Percentiles rank a stretch among this genome's conserved stretches.
Evolutionary conservation across 2,113 vertebrate genomes (phyloP).

Genomic region (Dipodomys stephensi): DNA sequence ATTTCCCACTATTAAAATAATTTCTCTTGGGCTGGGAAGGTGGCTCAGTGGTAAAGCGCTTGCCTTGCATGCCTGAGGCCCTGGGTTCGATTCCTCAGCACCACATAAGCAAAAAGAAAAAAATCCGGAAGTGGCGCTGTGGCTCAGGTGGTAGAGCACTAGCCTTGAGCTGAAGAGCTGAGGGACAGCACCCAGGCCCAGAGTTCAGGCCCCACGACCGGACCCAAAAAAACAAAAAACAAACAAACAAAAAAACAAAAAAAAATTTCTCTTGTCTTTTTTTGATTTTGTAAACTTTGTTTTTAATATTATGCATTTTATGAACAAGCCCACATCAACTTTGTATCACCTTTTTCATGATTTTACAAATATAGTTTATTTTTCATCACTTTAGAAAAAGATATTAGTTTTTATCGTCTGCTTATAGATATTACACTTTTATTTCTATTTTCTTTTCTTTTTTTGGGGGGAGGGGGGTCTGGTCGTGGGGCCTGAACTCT

Average conservation of each 20-base stretch:
- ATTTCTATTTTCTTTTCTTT: neutral
- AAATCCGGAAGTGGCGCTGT: too few species aligned
- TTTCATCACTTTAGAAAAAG: slow-evolving; percentile 15
- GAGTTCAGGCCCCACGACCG: too few species aligned
- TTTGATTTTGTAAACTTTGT: neutral
- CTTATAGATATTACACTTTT: neutral
- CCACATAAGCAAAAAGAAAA: too few species aligned
- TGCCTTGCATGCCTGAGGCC: too few species aligned
- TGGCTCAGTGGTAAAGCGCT: too few species aligned
- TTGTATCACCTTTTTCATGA: neutral
- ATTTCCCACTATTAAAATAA: neutral
- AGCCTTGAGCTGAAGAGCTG: too few species aligned
- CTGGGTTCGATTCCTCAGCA: too few species aligned
- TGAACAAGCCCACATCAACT: neutral
- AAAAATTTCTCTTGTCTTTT: neutral
- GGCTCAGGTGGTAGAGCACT: too few species aligned
- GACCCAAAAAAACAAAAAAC: too few species aligned
- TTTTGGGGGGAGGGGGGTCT: too few species aligned
- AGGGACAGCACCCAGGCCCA: too few species aligned
- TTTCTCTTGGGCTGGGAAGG: neutral
- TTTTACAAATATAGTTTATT: neutral
- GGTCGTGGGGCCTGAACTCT: too few species aligned
- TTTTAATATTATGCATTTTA: slow-evolving; percentile 15
- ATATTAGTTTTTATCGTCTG: neutral
- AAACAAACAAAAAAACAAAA: neutral